Conservation (phyloP, 1,140 invertebrate genomes). For the Eupristina koningsbergeri region DNA sequence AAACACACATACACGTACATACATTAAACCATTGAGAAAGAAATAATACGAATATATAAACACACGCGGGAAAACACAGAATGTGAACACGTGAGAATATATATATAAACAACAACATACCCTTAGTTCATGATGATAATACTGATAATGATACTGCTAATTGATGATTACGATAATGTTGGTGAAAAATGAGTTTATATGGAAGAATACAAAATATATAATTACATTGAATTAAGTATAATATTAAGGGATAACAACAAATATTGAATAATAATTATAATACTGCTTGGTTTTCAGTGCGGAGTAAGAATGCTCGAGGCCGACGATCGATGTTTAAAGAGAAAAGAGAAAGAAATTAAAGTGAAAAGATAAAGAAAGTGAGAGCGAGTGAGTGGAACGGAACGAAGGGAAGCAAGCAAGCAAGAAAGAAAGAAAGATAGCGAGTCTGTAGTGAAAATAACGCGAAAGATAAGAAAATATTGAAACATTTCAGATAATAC, state of each 20-base stretch:
- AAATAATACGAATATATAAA: neutral
- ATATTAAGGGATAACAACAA: slow-evolving; percentile 71
- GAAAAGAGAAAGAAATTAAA: slow-evolving; percentile 48
- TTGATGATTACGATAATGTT: slow-evolving; percentile 21
- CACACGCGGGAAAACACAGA: neutral
- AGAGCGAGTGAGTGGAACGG: neutral
- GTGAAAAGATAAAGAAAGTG: slow-evolving; percentile 35
- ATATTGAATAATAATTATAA: slow-evolving; percentile 68
- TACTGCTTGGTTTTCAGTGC: slow-evolving; percentile 74
- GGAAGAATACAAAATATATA: slow-evolving; percentile 61
- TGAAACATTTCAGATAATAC: neutral
- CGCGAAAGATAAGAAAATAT: neutral
- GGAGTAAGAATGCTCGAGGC: slow-evolving; percentile 50
- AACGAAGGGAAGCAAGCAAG: slow-evolving; percentile 48
- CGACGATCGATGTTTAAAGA: slow-evolving; percentile 51
- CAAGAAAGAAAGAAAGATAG: no score
- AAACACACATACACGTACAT: neutral
- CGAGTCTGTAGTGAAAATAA: slow-evolving; percentile 4
- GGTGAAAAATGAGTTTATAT: slow-evolving; percentile 64
- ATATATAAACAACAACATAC: slow-evolving; percentile 7
- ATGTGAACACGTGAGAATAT: slow-evolving; percentile 13
- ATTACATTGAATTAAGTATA: slow-evolving; percentile 67
- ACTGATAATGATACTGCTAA: slow-evolving; percentile 26
- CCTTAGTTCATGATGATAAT: slow-evolving; percentile 29
- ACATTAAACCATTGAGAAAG: slow-evolving; percentile 16